Evolutionary conservation across 2,113 vertebrate genomes (phyloP).

Genomic region (Brachypteracias leptosomus): DNA sequence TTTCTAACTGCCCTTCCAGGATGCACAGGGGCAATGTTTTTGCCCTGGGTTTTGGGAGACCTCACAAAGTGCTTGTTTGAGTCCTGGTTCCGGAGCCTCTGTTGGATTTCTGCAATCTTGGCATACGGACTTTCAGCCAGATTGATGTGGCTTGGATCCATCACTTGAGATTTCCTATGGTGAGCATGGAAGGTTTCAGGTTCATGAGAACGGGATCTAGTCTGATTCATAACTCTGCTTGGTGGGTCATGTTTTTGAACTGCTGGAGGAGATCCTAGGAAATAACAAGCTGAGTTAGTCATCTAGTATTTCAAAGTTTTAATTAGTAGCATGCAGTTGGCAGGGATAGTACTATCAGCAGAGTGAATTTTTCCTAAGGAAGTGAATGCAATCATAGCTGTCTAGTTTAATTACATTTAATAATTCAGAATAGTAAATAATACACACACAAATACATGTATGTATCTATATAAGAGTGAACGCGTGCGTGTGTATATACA

Average conservation of each 20-base stretch:
- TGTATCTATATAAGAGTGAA: not conserved
- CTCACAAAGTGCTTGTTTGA: slow-evolving; percentile 86
- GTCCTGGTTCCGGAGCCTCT: slow-evolving; percentile 81
- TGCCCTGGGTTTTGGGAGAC: slow-evolving; percentile 89
- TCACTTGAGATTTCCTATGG: slow-evolving; percentile 84
- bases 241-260: slow-evolving; percentile 85
- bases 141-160: slow-evolving; percentile 73
- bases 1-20: slow-evolving; percentile 82
- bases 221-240: slow-evolving; percentile 82
- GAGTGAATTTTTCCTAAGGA: slow-evolving; percentile 56
- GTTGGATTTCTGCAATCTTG: slow-evolving; percentile 77
- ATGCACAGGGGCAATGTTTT: slow-evolving; percentile 74
- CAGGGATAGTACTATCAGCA: slow-evolving; percentile 15
- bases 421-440: slow-evolving; percentile 32
- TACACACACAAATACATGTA: not conserved
- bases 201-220: slow-evolving; percentile 93
- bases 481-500: not conserved
- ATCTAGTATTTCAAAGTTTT: slow-evolving; percentile 51
- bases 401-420: slow-evolving; percentile 40
- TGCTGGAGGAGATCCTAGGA: slow-evolving; percentile 77
- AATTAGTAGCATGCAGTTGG: slow-evolving; percentile 53
- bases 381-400: slow-evolving; percentile 49
- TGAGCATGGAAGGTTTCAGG: slow-evolving; percentile 86
- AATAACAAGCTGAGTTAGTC: slow-evolving; percentile 58
- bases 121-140: slow-evolving; percentile 70